These are phyloP conservation scores for Aporophyla nigra DNA, from an alignment of 2,888 invertebrate genomes.

Conservation along the genomic window DNA sequence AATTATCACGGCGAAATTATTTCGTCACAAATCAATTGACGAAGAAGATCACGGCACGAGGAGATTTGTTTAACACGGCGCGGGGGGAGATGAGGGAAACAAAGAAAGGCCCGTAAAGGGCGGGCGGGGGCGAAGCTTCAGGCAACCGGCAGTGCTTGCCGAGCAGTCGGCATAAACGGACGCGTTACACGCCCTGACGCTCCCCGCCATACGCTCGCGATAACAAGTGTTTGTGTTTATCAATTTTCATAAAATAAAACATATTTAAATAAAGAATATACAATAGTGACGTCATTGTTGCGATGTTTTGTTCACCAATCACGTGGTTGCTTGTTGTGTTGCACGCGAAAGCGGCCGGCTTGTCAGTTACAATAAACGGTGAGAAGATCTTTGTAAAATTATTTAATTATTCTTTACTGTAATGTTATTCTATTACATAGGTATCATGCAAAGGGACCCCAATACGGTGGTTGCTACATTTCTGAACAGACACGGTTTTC, in stretches of 20 bases:
- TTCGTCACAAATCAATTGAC: slow-evolving; percentile 80
- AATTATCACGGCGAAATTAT: slow-evolving; percentile 67
- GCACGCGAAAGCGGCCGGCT: slow-evolving; percentile 62
- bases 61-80: slow-evolving; percentile 78
- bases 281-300: slow-evolving; percentile 65
- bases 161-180: slow-evolving; percentile 78
- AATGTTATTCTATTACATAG: background rate
- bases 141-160: slow-evolving; percentile 81
- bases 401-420: slow-evolving; percentile 31
- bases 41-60: slow-evolving; percentile 86
- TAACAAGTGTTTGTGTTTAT: slow-evolving; percentile 77
- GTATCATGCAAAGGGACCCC: background rate
- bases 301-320: slow-evolving; percentile 72
- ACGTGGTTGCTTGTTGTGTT: slow-evolving; percentile 59
- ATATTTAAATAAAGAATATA: slow-evolving; percentile 39
- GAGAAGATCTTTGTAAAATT: slow-evolving; percentile 51
- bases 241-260: slow-evolving; percentile 56
- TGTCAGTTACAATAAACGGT: slow-evolving; percentile 74
- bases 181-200: slow-evolving; percentile 63
- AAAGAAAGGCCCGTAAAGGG: slow-evolving; percentile 86
- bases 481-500: slow-evolving; percentile 1
- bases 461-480: background rate
- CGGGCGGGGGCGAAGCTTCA: slow-evolving; percentile 82
- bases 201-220: slow-evolving; percentile 67
- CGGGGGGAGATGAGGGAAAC: slow-evolving; percentile 85